Evolutionary conservation across 2,797 vertebrate genomes (phyloP).

Genomic region (Poecilia wingei): DNA sequence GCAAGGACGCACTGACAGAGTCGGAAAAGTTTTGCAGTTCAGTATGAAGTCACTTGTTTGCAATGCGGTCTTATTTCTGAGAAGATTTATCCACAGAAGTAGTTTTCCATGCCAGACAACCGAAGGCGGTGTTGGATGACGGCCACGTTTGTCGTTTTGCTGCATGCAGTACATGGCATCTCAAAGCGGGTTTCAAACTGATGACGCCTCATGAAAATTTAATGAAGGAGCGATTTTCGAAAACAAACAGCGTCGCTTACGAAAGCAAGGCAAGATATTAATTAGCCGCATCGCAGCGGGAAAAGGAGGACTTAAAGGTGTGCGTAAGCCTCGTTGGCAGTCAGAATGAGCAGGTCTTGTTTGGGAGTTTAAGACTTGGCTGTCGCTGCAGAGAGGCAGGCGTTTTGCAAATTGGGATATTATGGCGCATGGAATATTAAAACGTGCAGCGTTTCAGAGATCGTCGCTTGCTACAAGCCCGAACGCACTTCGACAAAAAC

Average conservation of each 20-base stretch:
- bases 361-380: slow-evolving; percentile 55
- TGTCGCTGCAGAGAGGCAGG: slow-evolving; percentile 30
- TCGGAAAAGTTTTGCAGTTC: slow-evolving; percentile 64
- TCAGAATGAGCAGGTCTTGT: slow-evolving; percentile 65
- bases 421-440: slow-evolving; percentile 32
- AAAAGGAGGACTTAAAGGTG: slow-evolving; percentile 70
- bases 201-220: slow-evolving; percentile 89
- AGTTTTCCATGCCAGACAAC: slow-evolving; percentile 87
- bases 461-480: slow-evolving; percentile 28
- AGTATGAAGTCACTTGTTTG: slow-evolving; percentile 70
- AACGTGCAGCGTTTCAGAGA: slow-evolving; percentile 29
- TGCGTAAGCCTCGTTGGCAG: slow-evolving; percentile 72
- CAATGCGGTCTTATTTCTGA: slow-evolving; percentile 63
- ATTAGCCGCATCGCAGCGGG: slow-evolving; percentile 81
- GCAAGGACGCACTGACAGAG: slow-evolving; percentile 61
- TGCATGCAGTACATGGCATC: slow-evolving; percentile 73
- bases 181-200: slow-evolving; percentile 82
- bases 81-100: slow-evolving; percentile 72
- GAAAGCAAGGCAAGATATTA: slow-evolving; percentile 74
- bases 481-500: slow-evolving; percentile 32
- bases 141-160: slow-evolving; percentile 84
- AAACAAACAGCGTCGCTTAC: slow-evolving; percentile 72
- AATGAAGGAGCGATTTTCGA: slow-evolving; percentile 82
- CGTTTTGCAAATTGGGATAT: slow-evolving; percentile 38
- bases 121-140: slow-evolving; percentile 86